Evolutionary conservation across 2,888 invertebrate genomes (phyloP).

Genomic region (Phengaris alcon): DNA sequence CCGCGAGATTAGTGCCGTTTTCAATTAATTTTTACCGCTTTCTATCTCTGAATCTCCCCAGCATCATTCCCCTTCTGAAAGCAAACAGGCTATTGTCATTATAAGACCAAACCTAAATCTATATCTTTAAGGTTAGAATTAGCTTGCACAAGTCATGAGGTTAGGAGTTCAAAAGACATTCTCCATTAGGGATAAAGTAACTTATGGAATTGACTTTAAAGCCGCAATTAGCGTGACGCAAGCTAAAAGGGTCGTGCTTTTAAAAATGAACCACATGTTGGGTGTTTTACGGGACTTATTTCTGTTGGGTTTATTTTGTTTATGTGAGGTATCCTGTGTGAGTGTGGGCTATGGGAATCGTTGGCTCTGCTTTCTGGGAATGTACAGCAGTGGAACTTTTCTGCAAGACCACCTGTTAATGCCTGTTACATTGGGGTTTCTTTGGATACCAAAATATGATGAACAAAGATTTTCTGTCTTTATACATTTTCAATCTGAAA

Average conservation of each 20-base stretch:
- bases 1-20: not conserved
- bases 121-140: not conserved
- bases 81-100: not conserved
- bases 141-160: not conserved
- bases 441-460: too few relatives aligned
- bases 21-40: slow-evolving; percentile 17
- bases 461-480: too few relatives aligned
- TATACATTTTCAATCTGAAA: too few relatives aligned
- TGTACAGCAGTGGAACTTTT: not conserved
- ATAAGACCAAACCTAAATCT: not conserved
- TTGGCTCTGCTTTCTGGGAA: not conserved
- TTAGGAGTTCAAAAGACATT: slow-evolving; percentile 8
- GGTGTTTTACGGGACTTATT: slow-evolving; percentile 50
- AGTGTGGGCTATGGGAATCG: not conserved
- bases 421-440: too few relatives aligned
- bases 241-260: slow-evolving; percentile 13
- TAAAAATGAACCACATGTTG: slow-evolving; percentile 49
- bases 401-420: too few relatives aligned
- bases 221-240: not conserved
- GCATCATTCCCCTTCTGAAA: not conserved
- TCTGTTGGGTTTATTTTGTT: slow-evolving; percentile 55
- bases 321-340: slow-evolving; percentile 16
- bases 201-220: not conserved
- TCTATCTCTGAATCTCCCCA: slow-evolving; percentile 19
- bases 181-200: not conserved